Evolutionary conservation across 2,797 vertebrate genomes (phyloP).

Genomic region (Okamejei kenojei): DNA sequence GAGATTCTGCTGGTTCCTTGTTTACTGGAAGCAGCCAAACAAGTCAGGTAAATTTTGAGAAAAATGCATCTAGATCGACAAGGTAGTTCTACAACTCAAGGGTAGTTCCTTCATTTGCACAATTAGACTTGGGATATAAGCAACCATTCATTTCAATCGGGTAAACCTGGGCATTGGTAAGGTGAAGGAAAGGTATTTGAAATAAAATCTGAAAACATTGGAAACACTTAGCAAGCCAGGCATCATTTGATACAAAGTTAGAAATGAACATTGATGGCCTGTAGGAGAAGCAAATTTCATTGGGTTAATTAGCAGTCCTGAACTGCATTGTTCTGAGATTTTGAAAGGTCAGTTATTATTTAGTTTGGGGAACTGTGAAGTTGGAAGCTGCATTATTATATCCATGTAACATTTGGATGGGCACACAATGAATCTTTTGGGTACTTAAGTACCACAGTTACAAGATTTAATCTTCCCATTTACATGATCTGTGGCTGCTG

Average conservation of each 20-base stretch:
- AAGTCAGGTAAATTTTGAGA: conserved; percentile 69
- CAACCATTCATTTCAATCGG: too few species aligned
- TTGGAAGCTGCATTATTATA: neutral
- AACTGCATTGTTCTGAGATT: neutral
- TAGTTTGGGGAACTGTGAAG: neutral
- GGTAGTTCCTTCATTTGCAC: neutral
- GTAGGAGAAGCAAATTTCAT: neutral
- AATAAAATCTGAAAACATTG: too few species aligned
- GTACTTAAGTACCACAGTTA: neutral
- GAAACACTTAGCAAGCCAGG: too few species aligned
- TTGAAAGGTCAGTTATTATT: neutral
- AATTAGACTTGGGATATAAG: too few species aligned
- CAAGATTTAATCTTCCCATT: neutral
- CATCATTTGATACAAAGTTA: too few species aligned
- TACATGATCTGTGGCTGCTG: neutral
- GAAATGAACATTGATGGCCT: too few species aligned
- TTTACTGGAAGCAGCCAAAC: conserved; percentile 83
- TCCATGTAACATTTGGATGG: neutral
- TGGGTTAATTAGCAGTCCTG: neutral
- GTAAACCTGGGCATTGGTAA: too few species aligned
- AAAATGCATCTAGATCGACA: neutral
- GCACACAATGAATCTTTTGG: neutral
- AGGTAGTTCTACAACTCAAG: neutral
- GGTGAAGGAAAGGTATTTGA: too few species aligned
- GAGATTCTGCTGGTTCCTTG: conserved; percentile 61